These are phyloP conservation scores for Zoanthus solanderi DNA, from an alignment of 92 coral and sea anemone genomes.

Conservation along the genomic window DNA sequence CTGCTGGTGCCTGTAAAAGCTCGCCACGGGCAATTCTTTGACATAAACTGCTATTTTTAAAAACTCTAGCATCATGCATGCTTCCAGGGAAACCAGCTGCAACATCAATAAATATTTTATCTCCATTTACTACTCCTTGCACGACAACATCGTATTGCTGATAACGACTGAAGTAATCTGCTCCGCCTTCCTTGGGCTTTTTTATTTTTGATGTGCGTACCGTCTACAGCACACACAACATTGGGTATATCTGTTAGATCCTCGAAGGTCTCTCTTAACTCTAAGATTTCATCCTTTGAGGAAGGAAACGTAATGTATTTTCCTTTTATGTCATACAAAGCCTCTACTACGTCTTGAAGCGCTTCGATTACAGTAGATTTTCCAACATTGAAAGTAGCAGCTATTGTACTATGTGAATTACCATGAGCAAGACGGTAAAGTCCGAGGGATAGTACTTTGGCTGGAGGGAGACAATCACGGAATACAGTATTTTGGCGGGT, in stretches of 20 bases:
- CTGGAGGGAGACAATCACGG: not conserved
- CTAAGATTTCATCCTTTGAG: not conserved
- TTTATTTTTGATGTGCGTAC: too few relatives aligned
- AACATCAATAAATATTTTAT: too few relatives aligned
- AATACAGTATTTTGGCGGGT: not conserved
- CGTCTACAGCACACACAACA: not conserved
- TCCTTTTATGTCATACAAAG: not conserved
- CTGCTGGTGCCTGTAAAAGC: too few relatives aligned
- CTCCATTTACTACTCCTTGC: not conserved
- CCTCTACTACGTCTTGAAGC: constrained; percentile 16
- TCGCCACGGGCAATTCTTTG: too few relatives aligned
- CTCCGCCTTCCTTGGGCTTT: too few relatives aligned
- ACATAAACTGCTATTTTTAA: too few relatives aligned
- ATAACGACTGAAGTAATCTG: not conserved
- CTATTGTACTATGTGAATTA: not conserved
- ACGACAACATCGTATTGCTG: not conserved
- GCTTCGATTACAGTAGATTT: constrained; percentile 15
- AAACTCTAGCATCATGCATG: too few relatives aligned
- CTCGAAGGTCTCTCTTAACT: not conserved
- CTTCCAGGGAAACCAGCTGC: too few relatives aligned
- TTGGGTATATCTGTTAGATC: constrained; percentile 1
- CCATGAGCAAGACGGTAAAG: constrained; percentile 10
- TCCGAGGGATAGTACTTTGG: not conserved
- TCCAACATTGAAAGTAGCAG: not conserved
- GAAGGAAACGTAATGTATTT: constrained; percentile 7